phyloP scores from a whole-genome alignment of 2,888 invertebrate species.

The Ptilodon capucinus region DNA sequence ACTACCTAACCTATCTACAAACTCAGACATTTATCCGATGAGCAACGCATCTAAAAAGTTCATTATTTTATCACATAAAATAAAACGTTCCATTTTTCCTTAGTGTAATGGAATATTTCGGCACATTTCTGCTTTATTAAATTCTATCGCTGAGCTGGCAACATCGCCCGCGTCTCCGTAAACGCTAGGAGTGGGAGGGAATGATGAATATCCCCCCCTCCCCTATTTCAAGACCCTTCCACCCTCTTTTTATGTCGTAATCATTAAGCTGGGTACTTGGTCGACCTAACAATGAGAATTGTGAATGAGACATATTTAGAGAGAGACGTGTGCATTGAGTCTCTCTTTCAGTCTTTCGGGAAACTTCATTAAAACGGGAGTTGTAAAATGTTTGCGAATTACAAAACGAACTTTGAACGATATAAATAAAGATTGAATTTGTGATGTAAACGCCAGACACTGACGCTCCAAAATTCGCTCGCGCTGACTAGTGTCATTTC shows the following conservation, averaged over 20 bases:
- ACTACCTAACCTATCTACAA: no score
- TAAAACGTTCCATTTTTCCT: background rate
- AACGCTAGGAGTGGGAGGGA: conserved; percentile 5
- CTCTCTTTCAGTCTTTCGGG: background rate
- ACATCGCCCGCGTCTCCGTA: conserved; percentile 4
- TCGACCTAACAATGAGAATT: conserved; percentile 9
- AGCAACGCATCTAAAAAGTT: no score
- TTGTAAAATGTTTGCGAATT: no score
- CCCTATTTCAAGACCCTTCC: background rate
- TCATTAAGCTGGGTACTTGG: conserved; percentile 3
- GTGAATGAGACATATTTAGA: background rate
- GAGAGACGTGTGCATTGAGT: background rate
- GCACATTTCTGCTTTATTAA: background rate
- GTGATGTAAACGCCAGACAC: no score
- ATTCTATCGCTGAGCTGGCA: conserved; percentile 7
- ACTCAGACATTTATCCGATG: no score
- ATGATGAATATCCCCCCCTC: conserved; percentile 4
- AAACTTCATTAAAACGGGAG: no score
- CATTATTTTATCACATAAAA: background rate
- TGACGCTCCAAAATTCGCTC: no score
- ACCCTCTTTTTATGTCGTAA: background rate
- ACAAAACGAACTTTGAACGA: no score
- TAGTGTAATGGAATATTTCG: background rate
- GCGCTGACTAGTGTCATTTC: no score
- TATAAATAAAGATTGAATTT: no score